Percentiles rank a stretch among this genome's conserved stretches.
These are phyloP conservation scores for Thecocarcelia acutangulata DNA, from an alignment of 2,888 invertebrate species.

Conservation along the genomic window DNA sequence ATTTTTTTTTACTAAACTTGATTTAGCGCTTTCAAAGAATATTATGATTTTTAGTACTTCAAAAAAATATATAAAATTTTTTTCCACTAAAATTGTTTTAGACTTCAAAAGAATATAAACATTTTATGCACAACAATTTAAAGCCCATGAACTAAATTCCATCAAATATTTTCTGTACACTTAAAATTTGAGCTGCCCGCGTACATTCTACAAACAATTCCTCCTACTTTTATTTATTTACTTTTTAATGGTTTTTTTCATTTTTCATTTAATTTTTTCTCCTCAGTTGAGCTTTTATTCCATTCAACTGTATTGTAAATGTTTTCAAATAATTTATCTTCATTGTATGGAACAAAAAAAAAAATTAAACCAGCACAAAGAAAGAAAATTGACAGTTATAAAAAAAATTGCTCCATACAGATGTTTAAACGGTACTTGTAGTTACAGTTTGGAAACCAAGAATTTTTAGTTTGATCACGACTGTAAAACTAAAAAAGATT, in stretches of 20 bases:
- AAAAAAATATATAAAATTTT: no score
- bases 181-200: neutral
- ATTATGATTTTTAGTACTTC: no score
- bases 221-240: slow-evolving; percentile 37
- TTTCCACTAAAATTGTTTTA: no score
- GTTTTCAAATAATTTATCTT: slow-evolving; percentile 61
- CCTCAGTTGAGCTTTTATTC: slow-evolving; percentile 19
- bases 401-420: slow-evolving; percentile 22
- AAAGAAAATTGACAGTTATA: slow-evolving; percentile 56
- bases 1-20: no score
- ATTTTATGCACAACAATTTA: no score
- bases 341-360: slow-evolving; percentile 51
- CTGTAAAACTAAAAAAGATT: neutral
- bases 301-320: slow-evolving; percentile 52
- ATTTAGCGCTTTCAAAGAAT: no score
- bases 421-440: slow-evolving; percentile 53
- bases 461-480: slow-evolving; percentile 8
- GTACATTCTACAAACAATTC: slow-evolving; percentile 1
- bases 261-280: slow-evolving; percentile 19
- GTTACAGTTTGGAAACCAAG: neutral
- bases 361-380: neutral
- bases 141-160: no score
- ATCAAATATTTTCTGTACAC: no score
- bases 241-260: neutral
- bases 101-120: no score